These are phyloP conservation scores for Cuculus canorus DNA, from an alignment of 2,797 vertebrate species.

Conservation along the genomic window DNA sequence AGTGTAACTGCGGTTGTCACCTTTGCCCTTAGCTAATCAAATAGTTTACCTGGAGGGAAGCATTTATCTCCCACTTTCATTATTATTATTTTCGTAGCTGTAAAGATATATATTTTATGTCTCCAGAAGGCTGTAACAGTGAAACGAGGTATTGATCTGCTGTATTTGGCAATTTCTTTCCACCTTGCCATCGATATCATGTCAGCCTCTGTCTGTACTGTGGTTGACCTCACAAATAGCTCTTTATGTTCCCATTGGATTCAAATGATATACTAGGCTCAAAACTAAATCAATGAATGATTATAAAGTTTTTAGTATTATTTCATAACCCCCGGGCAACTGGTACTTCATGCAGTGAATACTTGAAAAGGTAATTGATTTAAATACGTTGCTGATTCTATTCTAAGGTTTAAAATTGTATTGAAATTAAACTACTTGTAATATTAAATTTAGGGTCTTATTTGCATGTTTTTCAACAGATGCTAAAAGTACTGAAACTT, in stretches of 20 bases:
- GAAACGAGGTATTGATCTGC: conserved; percentile 99
- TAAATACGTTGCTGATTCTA: conserved; percentile 47
- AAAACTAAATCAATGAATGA: conserved; percentile 99
- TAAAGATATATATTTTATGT: conserved; percentile 97
- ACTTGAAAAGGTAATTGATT: conserved; percentile 79
- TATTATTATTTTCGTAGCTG: conserved; percentile 90
- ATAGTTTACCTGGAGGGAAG: conserved; percentile 96
- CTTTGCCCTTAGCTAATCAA: conserved; percentile 97
- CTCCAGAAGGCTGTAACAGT: conserved; percentile 90
- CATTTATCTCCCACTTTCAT: conserved; percentile 91
- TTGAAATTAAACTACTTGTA: background rate
- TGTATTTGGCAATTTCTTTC: conserved; percentile 99
- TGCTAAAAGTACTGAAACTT: background rate
- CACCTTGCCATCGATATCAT: conserved; percentile 93
- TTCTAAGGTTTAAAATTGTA: background rate
- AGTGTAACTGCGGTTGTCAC: conserved; percentile 79
- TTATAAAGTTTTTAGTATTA: conserved; percentile 98
- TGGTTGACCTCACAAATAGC: conserved; percentile 95
- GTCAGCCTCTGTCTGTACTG: conserved; percentile 88
- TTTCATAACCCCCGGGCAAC: conserved; percentile 86
- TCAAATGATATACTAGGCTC: conserved; percentile 97
- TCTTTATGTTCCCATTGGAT: conserved; percentile 95
- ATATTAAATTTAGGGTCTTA: background rate
- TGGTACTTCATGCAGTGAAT: conserved; percentile 82
- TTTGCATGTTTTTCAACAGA: background rate